Percentiles rank a stretch among this genome's conserved stretches.
Evolutionary conservation across 2,797 vertebrate species (phyloP).

Genomic region (Xenopus petersii): DNA sequence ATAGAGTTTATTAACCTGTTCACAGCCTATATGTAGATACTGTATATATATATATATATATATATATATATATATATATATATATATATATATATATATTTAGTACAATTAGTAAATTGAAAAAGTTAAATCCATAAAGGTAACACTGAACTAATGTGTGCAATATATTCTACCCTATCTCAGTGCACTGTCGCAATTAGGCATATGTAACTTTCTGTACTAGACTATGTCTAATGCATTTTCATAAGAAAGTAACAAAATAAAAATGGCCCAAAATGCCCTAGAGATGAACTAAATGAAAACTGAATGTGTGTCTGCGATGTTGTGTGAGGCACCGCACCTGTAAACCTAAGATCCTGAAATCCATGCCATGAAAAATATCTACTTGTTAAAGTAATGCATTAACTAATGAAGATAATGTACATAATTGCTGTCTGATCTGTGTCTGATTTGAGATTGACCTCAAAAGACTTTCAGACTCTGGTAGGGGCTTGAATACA

Average conservation of each 20-base stretch:
- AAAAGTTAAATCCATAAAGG: too few relatives aligned
- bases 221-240: not conserved
- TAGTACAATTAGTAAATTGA: too few relatives aligned
- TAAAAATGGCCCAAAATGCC: conserved; percentile 4
- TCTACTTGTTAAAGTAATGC: conserved; percentile 32
- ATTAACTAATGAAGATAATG: conserved; percentile 40
- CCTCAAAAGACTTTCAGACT: conserved; percentile 44
- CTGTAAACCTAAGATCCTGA: conserved; percentile 1
- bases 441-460: conserved; percentile 34
- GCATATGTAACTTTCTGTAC: not conserved
- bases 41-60: too few relatives aligned
- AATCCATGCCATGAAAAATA: conserved; percentile 6
- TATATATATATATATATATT: too few relatives aligned
- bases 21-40: too few relatives aligned
- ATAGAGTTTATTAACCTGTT: too few relatives aligned
- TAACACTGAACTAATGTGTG: too few relatives aligned
- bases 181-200: not conserved
- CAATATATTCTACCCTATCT: too few relatives aligned
- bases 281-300: conserved; percentile 1
- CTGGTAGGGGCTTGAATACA: conserved; percentile 9
- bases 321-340: conserved; percentile 5
- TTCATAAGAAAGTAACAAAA: not conserved
- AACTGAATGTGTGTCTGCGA: not conserved
- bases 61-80: too few relatives aligned
- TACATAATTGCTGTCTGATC: conserved; percentile 40